These are phyloP conservation scores for Dromiciops gliroides DNA, from an alignment of 2,113 vertebrate species.

Conservation along the genomic window DNA sequence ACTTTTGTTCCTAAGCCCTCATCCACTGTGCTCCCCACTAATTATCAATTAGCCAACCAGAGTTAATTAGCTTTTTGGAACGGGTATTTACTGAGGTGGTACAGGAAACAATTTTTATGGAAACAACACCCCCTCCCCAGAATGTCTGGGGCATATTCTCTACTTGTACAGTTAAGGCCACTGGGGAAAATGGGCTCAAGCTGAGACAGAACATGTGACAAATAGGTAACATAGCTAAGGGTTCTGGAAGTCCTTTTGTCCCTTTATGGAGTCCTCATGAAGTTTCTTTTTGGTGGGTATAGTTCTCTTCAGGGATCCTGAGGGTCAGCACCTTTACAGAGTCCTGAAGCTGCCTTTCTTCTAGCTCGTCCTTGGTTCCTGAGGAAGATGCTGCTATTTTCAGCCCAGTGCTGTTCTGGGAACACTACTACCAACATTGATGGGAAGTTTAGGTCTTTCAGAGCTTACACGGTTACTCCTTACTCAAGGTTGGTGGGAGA, in stretches of 20 bases:
- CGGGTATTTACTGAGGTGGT: not conserved
- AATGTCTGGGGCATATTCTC: not conserved
- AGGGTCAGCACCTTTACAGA: not conserved
- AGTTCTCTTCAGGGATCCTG: not conserved
- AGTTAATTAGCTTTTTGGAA: not conserved
- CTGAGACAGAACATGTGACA: not conserved
- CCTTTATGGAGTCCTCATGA: not conserved
- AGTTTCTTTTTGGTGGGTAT: not conserved
- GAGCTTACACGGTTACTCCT: not conserved
- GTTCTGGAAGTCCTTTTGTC: not conserved
- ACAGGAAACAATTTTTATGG: not conserved
- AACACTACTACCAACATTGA: not conserved
- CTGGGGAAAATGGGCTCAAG: not conserved
- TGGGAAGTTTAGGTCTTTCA: not conserved
- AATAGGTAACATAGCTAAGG: not conserved
- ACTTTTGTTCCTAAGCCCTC: not conserved
- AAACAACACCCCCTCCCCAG: not conserved
- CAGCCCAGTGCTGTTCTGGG: not conserved
- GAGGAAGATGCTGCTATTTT: not conserved
- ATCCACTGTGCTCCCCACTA: not conserved
- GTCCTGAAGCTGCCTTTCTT: not conserved
- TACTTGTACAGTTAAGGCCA: not conserved
- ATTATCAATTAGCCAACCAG: not conserved
- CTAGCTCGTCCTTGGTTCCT: not conserved
- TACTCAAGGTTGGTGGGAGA: not conserved